phyloP scores from a whole-genome alignment of 2,797 vertebrate genomes.

The Falco peregrinus region DNA sequence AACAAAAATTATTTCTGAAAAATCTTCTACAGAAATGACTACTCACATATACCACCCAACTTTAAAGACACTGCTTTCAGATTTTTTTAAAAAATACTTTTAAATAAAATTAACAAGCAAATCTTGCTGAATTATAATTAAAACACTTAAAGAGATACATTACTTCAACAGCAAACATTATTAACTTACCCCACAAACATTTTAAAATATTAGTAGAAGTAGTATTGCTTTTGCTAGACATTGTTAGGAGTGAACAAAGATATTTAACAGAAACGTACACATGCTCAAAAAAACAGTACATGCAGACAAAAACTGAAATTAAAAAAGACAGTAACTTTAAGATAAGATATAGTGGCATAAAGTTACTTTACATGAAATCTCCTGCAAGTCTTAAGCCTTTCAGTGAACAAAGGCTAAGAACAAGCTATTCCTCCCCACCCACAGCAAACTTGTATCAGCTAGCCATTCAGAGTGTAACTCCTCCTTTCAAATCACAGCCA shows the following conservation, averaged over 20 bases:
- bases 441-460: neutral
- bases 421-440: neutral
- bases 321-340: neutral
- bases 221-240: neutral
- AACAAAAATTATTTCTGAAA: neutral
- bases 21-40: neutral
- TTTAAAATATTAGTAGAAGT: neutral
- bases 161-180: neutral
- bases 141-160: neutral
- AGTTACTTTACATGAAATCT: neutral
- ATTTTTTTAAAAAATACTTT: neutral
- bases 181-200: constrained; percentile 52
- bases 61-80: neutral
- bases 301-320: neutral
- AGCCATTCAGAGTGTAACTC: neutral
- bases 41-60: neutral
- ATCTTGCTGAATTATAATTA: neutral
- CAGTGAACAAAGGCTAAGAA: neutral
- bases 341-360: neutral
- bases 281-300: constrained; percentile 8
- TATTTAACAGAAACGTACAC: neutral
- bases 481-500: constrained; percentile 34
- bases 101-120: neutral
- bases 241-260: neutral
- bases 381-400: neutral